Evolutionary conservation across 1,140 invertebrate genomes (phyloP).

Genomic region (Cotesia chilonis): DNA sequence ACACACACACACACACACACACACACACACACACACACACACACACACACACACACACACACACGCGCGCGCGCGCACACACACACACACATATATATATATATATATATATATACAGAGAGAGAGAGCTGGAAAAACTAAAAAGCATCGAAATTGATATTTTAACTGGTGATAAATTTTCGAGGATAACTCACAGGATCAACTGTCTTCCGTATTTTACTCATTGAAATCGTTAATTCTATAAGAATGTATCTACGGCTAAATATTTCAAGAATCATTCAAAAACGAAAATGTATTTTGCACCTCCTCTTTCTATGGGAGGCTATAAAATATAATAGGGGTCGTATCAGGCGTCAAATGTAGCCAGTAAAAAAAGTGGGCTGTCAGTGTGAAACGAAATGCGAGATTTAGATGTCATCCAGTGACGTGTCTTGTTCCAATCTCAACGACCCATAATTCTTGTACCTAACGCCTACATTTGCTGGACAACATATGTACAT

Average conservation of each 20-base stretch:
- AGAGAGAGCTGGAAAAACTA: too few species aligned
- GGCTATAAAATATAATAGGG: conserved; percentile 33
- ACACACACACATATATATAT: too few species aligned
- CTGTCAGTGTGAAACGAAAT: conserved; percentile 59
- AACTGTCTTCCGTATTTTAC: too few species aligned
- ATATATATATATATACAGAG: too few species aligned
- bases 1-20: too few species aligned
- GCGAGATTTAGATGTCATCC: conserved; percentile 65
- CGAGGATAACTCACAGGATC: too few species aligned
- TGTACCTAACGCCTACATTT: conserved; percentile 36
- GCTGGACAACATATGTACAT: conserved; percentile 36
- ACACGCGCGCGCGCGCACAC: too few species aligned
- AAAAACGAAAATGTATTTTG: conserved; percentile 45
- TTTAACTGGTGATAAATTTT: too few species aligned
- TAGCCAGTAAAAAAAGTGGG: conserved; percentile 54
- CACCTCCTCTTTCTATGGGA: conserved; percentile 41
- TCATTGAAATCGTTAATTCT: too few species aligned
- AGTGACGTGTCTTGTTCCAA: conserved; percentile 47
- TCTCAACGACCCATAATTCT: background rate
- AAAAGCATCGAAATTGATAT: too few species aligned
- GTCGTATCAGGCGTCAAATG: conserved; percentile 28
- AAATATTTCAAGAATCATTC: conserved; percentile 30
- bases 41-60: too few species aligned
- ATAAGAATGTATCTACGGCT: background rate
- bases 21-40: too few species aligned